Conservation (phyloP, 2,797 vertebrate species). For the Pipistrellus kuhlii region DNA sequence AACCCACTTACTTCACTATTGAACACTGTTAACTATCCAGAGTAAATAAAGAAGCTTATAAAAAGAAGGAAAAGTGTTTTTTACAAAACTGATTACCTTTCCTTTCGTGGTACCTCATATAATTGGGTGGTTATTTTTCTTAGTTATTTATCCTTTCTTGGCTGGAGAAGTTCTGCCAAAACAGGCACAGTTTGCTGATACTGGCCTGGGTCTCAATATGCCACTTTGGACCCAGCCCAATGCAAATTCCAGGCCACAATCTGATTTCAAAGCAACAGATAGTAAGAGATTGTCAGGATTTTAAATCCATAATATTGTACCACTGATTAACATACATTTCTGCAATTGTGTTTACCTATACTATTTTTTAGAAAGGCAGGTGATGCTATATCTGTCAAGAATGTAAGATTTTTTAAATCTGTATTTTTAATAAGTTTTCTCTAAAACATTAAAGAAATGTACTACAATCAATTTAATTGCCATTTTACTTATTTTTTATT, state of each 20-base stretch:
- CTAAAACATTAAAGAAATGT: constrained; percentile 80
- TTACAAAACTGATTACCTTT: constrained; percentile 77
- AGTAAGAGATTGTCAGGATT: constrained; percentile 53
- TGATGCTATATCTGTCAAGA: constrained; percentile 71
- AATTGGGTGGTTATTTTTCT: constrained; percentile 75
- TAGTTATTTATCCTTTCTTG: constrained; percentile 69
- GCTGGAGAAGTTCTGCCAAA: constrained; percentile 56
- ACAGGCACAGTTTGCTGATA: constrained; percentile 1
- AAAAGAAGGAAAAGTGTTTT: constrained; percentile 76
- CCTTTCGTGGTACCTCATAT: constrained; percentile 71
- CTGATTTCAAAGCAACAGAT: constrained; percentile 55
- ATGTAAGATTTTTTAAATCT: constrained; percentile 71
- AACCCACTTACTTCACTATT: constrained; percentile 75
- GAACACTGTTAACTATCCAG: constrained; percentile 69
- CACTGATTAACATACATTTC: constrained; percentile 56
- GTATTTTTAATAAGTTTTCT: constrained; percentile 77
- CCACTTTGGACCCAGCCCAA: constrained; percentile 74
- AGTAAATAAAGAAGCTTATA: constrained; percentile 79
- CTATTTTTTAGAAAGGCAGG: constrained; percentile 79
- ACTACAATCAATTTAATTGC: constrained; percentile 71
- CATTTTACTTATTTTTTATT: constrained; percentile 76
- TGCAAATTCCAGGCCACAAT: constrained; percentile 65
- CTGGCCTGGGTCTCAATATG: constrained; percentile 53
- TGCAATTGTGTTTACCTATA: constrained; percentile 67
- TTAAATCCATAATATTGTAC: constrained; percentile 53